phyloP scores from a whole-genome alignment of 37 sponge, comb jelly and placozoan genomes.

The Theonella swinhoei region DNA sequence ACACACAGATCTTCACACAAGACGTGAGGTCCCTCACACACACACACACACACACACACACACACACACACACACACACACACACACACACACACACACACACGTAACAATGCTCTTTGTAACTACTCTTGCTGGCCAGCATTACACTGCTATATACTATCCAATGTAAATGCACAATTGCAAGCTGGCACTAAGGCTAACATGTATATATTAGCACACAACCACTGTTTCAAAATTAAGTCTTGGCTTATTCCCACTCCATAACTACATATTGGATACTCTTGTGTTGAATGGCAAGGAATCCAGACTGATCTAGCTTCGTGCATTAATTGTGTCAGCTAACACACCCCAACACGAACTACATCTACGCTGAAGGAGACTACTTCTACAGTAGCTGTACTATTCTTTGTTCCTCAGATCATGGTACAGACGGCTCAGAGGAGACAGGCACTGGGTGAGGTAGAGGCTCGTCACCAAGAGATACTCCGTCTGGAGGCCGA shows the following conservation, averaged over 20 bases:
- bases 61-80: conserved; percentile 22
- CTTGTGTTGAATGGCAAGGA: too few species aligned
- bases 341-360: too few species aligned
- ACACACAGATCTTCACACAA: conserved; percentile 63
- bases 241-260: too few species aligned
- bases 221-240: too few species aligned
- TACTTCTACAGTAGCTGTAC: too few species aligned
- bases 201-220: too few species aligned
- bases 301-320: too few species aligned
- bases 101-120: background rate
- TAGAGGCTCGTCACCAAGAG: conserved; percentile 78
- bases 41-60: conserved; percentile 27
- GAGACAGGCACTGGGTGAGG: conserved; percentile 73
- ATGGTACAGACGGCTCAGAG: conserved; percentile 30
- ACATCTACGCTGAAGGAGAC: too few species aligned
- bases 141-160: conserved; percentile 4
- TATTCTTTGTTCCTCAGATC: conserved; percentile 11
- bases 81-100: conserved; percentile 34
- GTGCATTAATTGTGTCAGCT: too few species aligned
- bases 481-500: conserved; percentile 73
- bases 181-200: too few species aligned
- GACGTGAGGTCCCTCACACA: conserved; percentile 54
- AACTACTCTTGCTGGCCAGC: background rate
- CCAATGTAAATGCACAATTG: background rate
- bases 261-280: too few species aligned